Base-by-base conservation (phyloP, 64 coral and sea anemone species). In the Stichodactyla helianthus region DNA sequence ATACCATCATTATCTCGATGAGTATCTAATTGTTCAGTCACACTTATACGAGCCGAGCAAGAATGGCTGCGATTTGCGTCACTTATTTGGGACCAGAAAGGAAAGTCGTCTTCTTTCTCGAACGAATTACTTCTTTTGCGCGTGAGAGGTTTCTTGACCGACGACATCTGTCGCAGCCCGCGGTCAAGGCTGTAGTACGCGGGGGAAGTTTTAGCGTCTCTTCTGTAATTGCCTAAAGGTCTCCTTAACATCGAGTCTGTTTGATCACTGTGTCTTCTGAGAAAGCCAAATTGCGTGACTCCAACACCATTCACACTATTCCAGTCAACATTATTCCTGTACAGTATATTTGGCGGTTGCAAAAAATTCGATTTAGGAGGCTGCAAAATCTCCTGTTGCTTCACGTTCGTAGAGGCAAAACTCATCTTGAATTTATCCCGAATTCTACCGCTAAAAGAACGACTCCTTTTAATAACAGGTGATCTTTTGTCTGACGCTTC, bases 1-100 rank as follows among this genome's bases (percentile, higher is more conserved):
- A 28, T 81, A 52, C 78, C 78, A 81, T 81, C 31, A 31, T 51
- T 81, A 81, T 81, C 78, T 51, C 35, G 78, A 81, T 54, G 78
- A 81, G 78, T 81, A 20, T 81, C 68, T 31, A 74, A 74, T 74
- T 9, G 68, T 74, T 74, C 51, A 51, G 78, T 20, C 78, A 81
- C 78, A 7, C 78, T 54, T 8, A 81, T 81, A 51, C 78, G 78
- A 54, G 35, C 78, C 5, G 35, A 6, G 50, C 78, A 81, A 44
- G 78, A 81, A 15, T 50, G 78, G 51, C 78, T 81, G 0, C 78
- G 50, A 14, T 54, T 51, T 16, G 78, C 78, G 50, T 81, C 78
- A 50, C 78, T 81, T 81, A 81, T 81, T 52, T 81, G 78, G 20
- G 78, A 51, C 78, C 50, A 81, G 6, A 81, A 81, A 20, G 78